A percentile compares a stretch with the other conserved stretches of the same genome.
Conservation (phyloP, 1,140 invertebrate species). For the Papilio glaucus region DNA sequence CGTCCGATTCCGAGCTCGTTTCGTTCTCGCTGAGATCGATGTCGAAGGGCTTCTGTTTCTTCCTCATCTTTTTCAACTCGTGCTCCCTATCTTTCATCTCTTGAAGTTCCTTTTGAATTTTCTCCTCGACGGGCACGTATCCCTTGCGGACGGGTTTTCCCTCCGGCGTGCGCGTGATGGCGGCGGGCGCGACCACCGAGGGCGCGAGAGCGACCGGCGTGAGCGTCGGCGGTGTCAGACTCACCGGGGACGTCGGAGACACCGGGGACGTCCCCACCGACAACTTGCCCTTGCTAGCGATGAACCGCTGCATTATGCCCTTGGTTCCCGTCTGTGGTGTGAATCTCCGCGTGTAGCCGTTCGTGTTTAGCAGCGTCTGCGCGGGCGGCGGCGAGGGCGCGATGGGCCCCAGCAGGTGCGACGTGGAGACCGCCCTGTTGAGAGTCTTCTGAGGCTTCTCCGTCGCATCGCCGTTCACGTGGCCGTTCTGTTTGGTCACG, state of each 20-base stretch:
- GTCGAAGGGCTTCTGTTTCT: slow-evolving; percentile 81
- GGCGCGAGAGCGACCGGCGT: slow-evolving; percentile 48
- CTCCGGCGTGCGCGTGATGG: slow-evolving; percentile 81
- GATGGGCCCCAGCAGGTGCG: slow-evolving; percentile 82
- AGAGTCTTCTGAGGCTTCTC: slow-evolving; percentile 80
- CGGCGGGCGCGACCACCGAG: slow-evolving; percentile 62
- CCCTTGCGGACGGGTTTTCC: slow-evolving; percentile 86
- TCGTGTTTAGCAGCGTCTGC: slow-evolving; percentile 61
- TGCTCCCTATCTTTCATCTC: slow-evolving; percentile 90
- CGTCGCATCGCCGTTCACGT: slow-evolving; percentile 66
- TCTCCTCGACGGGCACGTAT: slow-evolving; percentile 89
- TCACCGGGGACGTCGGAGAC: slow-evolving; percentile 55
- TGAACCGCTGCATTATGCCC: slow-evolving; percentile 90
- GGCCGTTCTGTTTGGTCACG: slow-evolving; percentile 70
- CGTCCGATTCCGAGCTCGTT: slow-evolving; percentile 81
- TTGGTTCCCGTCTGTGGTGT: slow-evolving; percentile 86
- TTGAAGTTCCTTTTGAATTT: slow-evolving; percentile 90
- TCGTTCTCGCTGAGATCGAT: slow-evolving; percentile 81
- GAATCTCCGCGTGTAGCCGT: slow-evolving; percentile 83
- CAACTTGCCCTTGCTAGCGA: slow-evolving; percentile 88
- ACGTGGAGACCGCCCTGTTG: slow-evolving; percentile 85
- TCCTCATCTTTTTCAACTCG: slow-evolving; percentile 87
- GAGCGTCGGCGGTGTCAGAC: slow-evolving; percentile 47
- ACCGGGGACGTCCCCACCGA: slow-evolving; percentile 63
- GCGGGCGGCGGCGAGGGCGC: slow-evolving; percentile 60